A percentile compares a stretch with the other conserved stretches of the same genome.
Evolutionary conservation across 2,113 vertebrate genomes (phyloP).

Genomic region (Scalopus aquaticus): DNA sequence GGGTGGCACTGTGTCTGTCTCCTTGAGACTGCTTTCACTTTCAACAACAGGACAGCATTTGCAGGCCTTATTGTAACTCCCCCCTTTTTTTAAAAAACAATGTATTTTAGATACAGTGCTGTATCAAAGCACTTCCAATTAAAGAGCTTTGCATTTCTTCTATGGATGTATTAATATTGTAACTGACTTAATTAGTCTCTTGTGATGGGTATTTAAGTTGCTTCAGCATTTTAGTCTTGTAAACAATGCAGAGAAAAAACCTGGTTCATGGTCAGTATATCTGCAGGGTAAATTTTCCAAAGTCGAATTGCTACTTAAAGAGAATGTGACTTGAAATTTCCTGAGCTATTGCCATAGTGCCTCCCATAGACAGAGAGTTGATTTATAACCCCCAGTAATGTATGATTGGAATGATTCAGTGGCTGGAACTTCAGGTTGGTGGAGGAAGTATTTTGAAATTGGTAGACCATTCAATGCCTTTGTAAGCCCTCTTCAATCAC

Average conservation of each 20-base stretch:
- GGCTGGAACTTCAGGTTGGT: background rate
- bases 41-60: background rate
- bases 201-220: background rate
- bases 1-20: background rate
- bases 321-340: background rate
- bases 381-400: background rate
- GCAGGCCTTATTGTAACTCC: background rate
- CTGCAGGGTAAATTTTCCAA: background rate
- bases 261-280: background rate
- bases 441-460: background rate
- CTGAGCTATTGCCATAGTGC: background rate
- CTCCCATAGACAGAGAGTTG: background rate
- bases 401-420: background rate
- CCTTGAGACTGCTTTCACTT: background rate
- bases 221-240: background rate
- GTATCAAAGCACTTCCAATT: background rate
- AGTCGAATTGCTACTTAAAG: background rate
- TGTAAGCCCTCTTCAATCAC: background rate
- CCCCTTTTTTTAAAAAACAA: background rate
- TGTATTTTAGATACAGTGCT: background rate
- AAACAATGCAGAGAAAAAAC: background rate
- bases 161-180: background rate
- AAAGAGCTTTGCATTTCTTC: background rate
- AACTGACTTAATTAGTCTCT: background rate
- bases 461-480: background rate